Base-by-base conservation (phyloP, 2,797 vertebrate species). In the Poeciliopsis infans region DNA sequence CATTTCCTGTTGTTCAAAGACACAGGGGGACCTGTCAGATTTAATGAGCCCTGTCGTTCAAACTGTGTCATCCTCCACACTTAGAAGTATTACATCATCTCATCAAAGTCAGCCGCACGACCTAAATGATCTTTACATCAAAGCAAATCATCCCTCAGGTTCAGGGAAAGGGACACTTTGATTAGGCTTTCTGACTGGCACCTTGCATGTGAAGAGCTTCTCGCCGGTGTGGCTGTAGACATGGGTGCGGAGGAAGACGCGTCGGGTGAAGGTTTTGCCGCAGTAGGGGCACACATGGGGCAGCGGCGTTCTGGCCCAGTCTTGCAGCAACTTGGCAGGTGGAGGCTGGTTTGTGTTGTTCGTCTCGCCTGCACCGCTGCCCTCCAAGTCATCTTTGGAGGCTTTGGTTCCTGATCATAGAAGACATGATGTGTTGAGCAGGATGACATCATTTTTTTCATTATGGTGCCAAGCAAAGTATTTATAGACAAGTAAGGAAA, bases 201-300 rank as follows among this genome's bases (percentile, higher is more conserved):
- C 93, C 73, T 96, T 96, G 94, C 97, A 98, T 7, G 94, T 96
- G 88, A 97, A 98, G 31, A 97, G 97, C 85, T 97, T 96, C 83
- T 97, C 97, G n/a, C 97, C 97, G 0, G 97, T 98, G 94, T 98
- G 97, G 5, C 96, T 97, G 88, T 95, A 96, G 85, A 97, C 96
- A 11, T 98, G 97, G 23, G 96, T 97, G 1, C 97, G 97, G 18
- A 99, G 96, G 49, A 98, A 97, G 11, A 97, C 97, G 0, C 97
- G 96, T 0, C 97, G 96, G 2, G 97, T 98, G 92, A 98, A 99
- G 79, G 95, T 96, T 82, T 97, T 97, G 5, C 96, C 96, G 15
- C 97, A 98, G 25, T 97, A 96, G 0, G 96, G 96, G 75, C 97
- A 99, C 8, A 96, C 95, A 0, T 97, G 95, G 8, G 95, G 95